These are phyloP conservation scores for Linurgus olivaceus DNA, from an alignment of 2,797 vertebrate species.

Conservation along the genomic window DNA sequence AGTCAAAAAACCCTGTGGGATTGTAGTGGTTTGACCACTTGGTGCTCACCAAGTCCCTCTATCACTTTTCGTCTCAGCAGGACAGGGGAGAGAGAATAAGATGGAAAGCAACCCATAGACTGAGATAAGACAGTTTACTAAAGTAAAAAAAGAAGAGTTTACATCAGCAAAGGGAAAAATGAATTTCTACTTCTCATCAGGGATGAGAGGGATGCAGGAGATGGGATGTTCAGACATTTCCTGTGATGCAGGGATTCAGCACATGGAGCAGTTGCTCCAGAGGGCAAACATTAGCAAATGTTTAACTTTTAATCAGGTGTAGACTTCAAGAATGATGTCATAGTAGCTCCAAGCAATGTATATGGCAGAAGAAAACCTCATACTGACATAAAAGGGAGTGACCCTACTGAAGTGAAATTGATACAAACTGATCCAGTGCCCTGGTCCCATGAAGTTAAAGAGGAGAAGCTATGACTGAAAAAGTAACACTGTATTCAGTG, in stretches of 20 bases:
- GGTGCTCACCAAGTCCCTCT: not conserved
- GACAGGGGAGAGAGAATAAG: not conserved
- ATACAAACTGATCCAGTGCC: not conserved
- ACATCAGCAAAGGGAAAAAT: not conserved
- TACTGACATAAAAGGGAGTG: not conserved
- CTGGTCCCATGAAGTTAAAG: not conserved
- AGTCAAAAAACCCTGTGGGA: rapidly evolving
- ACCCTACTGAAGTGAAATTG: not conserved
- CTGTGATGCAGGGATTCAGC: too few species aligned
- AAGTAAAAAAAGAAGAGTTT: not conserved
- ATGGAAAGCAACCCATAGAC: not conserved
- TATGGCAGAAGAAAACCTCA: not conserved
- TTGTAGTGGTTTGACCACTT: not conserved
- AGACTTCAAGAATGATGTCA: not conserved
- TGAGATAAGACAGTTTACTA: not conserved
- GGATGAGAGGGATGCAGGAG: not conserved
- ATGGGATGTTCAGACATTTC: not conserved
- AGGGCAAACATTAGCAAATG: not conserved
- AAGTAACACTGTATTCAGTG: not conserved
- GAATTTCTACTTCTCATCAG: not conserved
- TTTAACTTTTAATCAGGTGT: not conserved
- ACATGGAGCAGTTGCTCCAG: rapidly evolving
- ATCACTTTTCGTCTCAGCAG: not conserved
- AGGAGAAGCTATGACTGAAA: not conserved
- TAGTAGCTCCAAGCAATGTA: not conserved